A percentile compares a stretch with the other conserved stretches of the same genome.
Conservation (phyloP, 2,888 invertebrate genomes). For the Machimus rusticus region DNA sequence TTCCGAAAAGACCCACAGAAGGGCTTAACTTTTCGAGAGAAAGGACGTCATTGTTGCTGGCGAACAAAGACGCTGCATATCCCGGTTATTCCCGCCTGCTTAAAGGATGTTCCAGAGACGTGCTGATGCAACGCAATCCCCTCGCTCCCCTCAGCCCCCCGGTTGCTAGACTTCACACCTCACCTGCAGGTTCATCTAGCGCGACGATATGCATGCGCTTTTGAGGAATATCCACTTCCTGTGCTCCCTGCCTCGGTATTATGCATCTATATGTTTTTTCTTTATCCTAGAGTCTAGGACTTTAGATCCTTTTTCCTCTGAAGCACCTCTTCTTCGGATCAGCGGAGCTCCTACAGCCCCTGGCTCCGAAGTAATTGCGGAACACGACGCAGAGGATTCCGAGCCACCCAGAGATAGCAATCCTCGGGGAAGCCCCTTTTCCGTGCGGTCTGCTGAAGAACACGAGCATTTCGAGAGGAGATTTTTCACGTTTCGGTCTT, state of each 20-base stretch:
- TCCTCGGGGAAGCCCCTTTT: background rate
- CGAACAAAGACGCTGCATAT: background rate
- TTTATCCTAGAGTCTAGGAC: background rate
- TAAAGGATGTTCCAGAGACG: background rate
- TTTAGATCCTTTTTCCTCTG: background rate
- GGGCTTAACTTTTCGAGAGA: background rate
- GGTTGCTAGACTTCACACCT: background rate
- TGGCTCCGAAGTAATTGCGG: constrained; percentile 20
- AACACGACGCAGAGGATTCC: constrained; percentile 9
- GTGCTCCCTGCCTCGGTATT: background rate
- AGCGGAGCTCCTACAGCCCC: background rate
- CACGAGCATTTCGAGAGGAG: background rate
- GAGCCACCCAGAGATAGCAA: background rate
- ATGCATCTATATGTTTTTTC: background rate
- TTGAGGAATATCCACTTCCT: constrained; percentile 27
- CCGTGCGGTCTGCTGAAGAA: background rate
- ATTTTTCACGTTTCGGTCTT: constrained; percentile 16
- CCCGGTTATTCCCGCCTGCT: background rate
- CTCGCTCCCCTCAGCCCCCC: background rate
- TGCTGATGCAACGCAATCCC: background rate
- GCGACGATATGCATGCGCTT: constrained; percentile 18
- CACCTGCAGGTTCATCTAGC: background rate
- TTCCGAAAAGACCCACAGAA: background rate
- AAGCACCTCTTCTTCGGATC: background rate
- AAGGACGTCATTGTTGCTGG: background rate